Percentiles rank a stretch among this genome's conserved stretches.
Conservation (phyloP, 2,888 invertebrate species). For the Ichneumon xanthorius region DNA sequence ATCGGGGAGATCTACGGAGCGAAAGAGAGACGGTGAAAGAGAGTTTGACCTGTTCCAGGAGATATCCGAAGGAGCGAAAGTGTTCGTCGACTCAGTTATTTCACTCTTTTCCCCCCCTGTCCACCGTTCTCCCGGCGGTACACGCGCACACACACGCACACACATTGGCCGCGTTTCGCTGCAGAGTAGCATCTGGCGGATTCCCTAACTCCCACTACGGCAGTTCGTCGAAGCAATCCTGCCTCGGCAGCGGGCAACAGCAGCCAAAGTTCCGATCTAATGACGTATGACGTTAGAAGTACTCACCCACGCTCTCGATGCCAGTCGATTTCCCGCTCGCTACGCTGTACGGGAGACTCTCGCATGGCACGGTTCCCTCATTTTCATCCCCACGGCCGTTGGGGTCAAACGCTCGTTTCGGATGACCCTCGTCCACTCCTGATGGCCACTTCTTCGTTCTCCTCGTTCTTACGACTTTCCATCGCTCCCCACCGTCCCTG, state of each 20-base stretch:
- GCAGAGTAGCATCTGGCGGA: conserved; percentile 82
- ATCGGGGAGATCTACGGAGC: conserved; percentile 3
- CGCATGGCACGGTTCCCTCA: conserved; percentile 44
- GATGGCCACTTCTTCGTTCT: conserved; percentile 58
- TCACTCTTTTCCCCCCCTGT: conserved; percentile 5
- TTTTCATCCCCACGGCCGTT: conserved; percentile 59
- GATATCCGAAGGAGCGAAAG: conserved; percentile 21
- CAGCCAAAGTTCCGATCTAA: conserved; percentile 78
- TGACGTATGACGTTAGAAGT: conserved; percentile 81
- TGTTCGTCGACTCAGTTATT: conserved; percentile 45
- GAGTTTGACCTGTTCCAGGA: conserved; percentile 20
- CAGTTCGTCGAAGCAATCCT: conserved; percentile 74
- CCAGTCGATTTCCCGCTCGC: conserved; percentile 70
- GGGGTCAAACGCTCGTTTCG: conserved; percentile 81
- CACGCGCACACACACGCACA: not conserved
- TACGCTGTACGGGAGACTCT: conserved; percentile 2
- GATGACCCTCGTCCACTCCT: conserved; percentile 73
- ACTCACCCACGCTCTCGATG: conserved; percentile 75
- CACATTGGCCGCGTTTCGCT: conserved; percentile 67
- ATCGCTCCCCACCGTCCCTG: conserved; percentile 67
- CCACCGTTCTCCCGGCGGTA: conserved; percentile 61
- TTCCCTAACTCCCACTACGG: conserved; percentile 80
- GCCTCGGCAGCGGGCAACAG: conserved; percentile 54
- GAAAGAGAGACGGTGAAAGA: conserved; percentile 4
- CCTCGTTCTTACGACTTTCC: conserved; percentile 36